Percentiles rank a stretch among this genome's conserved stretches.
Conservation (phyloP, 2,797 vertebrate species). For the Somateria mollissima region DNA sequence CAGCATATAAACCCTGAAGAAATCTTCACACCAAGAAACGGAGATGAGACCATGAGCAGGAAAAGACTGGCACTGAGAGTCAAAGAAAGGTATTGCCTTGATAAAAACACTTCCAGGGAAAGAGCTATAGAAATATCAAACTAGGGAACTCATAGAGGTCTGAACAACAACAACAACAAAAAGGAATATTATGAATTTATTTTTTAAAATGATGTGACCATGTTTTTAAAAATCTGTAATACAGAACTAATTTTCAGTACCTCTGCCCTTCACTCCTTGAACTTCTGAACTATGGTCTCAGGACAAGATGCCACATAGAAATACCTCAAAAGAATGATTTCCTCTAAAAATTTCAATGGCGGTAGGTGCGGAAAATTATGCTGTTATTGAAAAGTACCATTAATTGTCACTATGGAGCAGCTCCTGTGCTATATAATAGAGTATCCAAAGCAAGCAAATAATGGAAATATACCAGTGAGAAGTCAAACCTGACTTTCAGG, state of each 20-base stretch:
- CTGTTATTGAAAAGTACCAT: neutral
- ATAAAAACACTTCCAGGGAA: neutral
- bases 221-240: neutral
- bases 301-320: neutral
- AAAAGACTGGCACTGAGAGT: neutral
- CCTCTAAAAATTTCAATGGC: neutral
- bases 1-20: neutral
- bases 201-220: neutral
- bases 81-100: neutral
- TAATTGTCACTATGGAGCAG: neutral
- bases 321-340: neutral
- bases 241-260: neutral
- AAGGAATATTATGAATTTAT: neutral
- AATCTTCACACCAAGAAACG: neutral
- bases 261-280: neutral
- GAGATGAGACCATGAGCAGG: neutral
- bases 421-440: neutral
- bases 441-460: slow-evolving; percentile 46
- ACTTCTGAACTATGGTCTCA: neutral
- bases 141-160: neutral
- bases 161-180: neutral
- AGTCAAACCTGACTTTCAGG: slow-evolving; percentile 58
- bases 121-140: neutral
- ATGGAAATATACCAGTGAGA: slow-evolving; percentile 61
- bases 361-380: neutral